Conservation (phyloP, 2,888 invertebrate genomes). For the Melieria crassipennis region DNA sequence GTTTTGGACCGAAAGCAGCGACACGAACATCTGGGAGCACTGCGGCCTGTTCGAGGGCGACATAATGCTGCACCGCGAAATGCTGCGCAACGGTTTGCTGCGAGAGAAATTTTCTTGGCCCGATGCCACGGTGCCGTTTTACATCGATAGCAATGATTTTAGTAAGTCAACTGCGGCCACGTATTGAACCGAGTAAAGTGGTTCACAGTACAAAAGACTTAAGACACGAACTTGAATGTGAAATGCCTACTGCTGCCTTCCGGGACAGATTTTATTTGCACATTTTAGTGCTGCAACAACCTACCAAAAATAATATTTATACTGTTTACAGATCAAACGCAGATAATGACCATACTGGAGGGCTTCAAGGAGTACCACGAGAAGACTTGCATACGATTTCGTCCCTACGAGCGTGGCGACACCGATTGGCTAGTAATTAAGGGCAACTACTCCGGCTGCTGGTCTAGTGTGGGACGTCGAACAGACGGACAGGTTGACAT, state of each 20-base stretch:
- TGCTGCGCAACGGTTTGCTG: constrained; percentile 65
- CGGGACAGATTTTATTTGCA: neutral
- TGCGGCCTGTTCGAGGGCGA: constrained; percentile 72
- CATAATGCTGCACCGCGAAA: constrained; percentile 68
- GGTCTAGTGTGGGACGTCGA: constrained; percentile 73
- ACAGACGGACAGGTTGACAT: constrained; percentile 69
- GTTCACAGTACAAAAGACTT: constrained; percentile 18
- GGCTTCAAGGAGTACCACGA: constrained; percentile 72
- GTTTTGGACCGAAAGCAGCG: constrained; percentile 66
- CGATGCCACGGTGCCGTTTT: constrained; percentile 69
- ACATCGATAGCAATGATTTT: constrained; percentile 68
- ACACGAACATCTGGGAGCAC: constrained; percentile 69
- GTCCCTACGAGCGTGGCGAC: constrained; percentile 69
- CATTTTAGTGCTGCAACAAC: too few relatives aligned
- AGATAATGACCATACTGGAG: constrained; percentile 67
- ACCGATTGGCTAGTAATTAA: constrained; percentile 71
- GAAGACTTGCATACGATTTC: constrained; percentile 73
- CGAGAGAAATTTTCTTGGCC: constrained; percentile 68
- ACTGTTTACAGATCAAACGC: constrained; percentile 59
- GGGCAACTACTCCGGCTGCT: constrained; percentile 71
- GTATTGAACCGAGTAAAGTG: neutral
- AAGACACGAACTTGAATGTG: constrained; percentile 7
- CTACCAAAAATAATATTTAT: neutral
- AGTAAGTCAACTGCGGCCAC: constrained; percentile 60
- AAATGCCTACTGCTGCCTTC: neutral